Evolutionary conservation across 2,888 invertebrate genomes (phyloP), one percentile per base, ranked within the genome.

Genomic region (Odontocerum albicorne): DNA sequence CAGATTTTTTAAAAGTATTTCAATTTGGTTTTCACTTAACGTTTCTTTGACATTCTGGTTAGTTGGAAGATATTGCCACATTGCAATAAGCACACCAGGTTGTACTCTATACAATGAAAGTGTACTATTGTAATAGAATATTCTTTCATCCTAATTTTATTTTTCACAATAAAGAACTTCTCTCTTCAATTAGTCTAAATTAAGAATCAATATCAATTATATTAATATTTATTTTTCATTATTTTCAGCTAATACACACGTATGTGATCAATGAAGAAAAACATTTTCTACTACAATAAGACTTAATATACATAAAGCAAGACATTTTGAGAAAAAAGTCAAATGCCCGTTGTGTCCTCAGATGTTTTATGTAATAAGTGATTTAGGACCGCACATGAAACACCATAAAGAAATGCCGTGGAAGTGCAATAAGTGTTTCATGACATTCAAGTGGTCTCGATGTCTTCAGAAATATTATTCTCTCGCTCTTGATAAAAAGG

Each of bases 261-360:
- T 56, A 3, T 61, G 61, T 35, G 58, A 61, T 36, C 38, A 58
- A 38, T 61, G 61, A 45, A 58, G 56, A 8, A 53, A 50, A 36
- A 21, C 16, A 32, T 61, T 61, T 46, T 43, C 50, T 16, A 56
- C 49, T 32, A 53, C 40, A 13, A 22, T 38, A 38, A 36, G 52
- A 12, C 33, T 56, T 4, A 49, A 22, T 19, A 49, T 55, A 20
- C 61, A 61, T 27, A n/a, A 20, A 12, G 43, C 35, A 49, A 49
- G 53, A 4, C 55, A 58, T 12, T 33, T 49, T 7, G 47, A 52
- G 13, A 58, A 43, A 16, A 46, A 15, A 6, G 12, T 50, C 15
- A 35, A 57, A 43, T 57, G 57, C 33, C 49, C 39, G 2, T 16
- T 32, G 4, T 57, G 57, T 31, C 43, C 53, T 2, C 47, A 49